Evolutionary conservation across 2,888 invertebrate genomes (phyloP).

Genomic region (Polyommatus icarus): DNA sequence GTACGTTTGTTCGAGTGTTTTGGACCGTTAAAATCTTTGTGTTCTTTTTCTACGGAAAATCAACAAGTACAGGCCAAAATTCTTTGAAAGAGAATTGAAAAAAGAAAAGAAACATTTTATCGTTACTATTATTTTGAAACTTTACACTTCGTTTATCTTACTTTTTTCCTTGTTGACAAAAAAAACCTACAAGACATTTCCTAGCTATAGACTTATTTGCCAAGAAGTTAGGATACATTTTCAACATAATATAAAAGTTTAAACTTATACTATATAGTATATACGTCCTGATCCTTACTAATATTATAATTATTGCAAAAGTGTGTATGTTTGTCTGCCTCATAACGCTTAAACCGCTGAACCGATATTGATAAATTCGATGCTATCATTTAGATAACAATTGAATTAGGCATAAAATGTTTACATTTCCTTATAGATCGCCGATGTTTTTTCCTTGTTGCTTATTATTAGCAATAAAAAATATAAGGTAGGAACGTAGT

Average conservation of each 20-base stretch:
- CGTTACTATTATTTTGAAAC: neutral
- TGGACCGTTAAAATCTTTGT: conserved; percentile 5
- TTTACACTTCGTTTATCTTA: neutral
- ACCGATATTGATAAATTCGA: no score
- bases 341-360: no score
- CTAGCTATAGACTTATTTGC: no score
- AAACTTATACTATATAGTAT: no score
- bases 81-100: neutral
- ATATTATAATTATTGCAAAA: no score
- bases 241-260: no score
- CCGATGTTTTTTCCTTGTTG: neutral
- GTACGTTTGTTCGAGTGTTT: conserved; percentile 18
- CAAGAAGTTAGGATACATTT: no score
- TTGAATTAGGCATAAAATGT: no score
- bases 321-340: no score
- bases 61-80: neutral
- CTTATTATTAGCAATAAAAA: conserved; percentile 4
- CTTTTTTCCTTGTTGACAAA: neutral
- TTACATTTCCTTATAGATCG: neutral
- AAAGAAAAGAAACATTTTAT: neutral
- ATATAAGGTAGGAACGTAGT: neutral
- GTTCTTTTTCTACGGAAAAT: neutral
- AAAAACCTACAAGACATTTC: no score
- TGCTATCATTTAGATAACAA: no score
- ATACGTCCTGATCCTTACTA: no score